These are phyloP conservation scores for Folsomia manolachei DNA, from an alignment of 2,888 invertebrate species.

Conservation along the genomic window DNA sequence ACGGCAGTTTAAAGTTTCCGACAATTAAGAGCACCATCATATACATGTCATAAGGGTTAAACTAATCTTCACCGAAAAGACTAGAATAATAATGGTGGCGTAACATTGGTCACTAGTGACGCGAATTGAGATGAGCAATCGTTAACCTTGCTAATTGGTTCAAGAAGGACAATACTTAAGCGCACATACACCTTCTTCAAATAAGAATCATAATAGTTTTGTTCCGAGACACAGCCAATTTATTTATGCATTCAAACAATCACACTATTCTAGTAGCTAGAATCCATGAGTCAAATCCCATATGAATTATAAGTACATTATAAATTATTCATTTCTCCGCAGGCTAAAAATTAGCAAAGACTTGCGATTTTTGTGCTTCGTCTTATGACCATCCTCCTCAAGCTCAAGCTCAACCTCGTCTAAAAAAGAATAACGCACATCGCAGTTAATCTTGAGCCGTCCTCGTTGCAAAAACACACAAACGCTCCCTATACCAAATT, in stretches of 20 bases:
- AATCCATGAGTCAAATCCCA: background rate
- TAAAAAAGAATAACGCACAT: background rate
- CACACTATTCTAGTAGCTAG: no score
- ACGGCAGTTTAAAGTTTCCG: background rate
- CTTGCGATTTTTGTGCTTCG: background rate
- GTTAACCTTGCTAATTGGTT: background rate
- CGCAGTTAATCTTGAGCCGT: background rate
- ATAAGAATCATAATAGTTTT: no score
- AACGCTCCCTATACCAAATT: no score
- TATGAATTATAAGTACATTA: no score
- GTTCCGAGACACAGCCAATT: no score
- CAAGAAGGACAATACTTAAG: background rate
- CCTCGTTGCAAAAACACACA: no score
- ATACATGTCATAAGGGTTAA: no score
- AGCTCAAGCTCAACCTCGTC: background rate
- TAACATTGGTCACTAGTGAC: background rate
- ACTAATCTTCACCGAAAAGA: background rate
- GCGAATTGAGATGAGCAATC: background rate
- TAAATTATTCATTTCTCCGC: constrained; percentile 13
- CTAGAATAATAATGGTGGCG: background rate
- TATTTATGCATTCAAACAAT: no score
- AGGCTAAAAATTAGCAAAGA: constrained; percentile 13
- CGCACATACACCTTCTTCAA: background rate
- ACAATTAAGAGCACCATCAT: no score
- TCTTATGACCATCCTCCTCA: no score